Conservation (phyloP, 2,113 vertebrate genomes). For the Charadrius vociferus region DNA sequence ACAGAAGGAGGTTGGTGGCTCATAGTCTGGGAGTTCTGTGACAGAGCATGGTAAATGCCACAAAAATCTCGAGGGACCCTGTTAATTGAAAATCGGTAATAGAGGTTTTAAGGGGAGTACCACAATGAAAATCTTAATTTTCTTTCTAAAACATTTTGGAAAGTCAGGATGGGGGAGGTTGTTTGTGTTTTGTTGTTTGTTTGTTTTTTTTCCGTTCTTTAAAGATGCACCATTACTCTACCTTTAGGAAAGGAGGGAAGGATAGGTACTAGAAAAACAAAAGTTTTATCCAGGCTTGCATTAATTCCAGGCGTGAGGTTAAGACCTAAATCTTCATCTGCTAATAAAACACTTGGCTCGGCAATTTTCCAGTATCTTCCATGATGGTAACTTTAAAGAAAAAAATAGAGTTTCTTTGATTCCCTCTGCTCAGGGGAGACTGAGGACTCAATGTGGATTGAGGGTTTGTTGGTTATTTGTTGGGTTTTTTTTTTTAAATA, state of each 20-base stretch:
- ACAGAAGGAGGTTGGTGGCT: background rate
- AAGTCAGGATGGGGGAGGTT: fast-evolving
- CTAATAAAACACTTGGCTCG: background rate
- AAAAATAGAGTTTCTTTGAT: background rate
- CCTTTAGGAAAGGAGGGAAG: background rate
- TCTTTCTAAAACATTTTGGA: background rate
- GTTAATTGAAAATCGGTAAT: background rate
- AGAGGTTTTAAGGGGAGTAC: background rate
- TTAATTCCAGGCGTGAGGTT: background rate
- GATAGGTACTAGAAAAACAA: background rate
- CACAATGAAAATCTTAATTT: background rate
- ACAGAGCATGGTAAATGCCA: background rate
- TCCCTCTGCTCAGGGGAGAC: background rate
- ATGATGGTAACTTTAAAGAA: background rate
- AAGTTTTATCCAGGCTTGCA: background rate
- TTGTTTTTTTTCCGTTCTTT: background rate
- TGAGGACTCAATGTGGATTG: background rate
- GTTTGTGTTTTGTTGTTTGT: background rate
- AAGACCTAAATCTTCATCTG: background rate
- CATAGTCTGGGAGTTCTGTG: background rate
- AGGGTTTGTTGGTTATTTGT: background rate
- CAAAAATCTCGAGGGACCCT: background rate
- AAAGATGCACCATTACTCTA: background rate
- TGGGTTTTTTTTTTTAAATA: background rate
- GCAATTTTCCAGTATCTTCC: background rate